Base-by-base conservation (phyloP, 2,888 invertebrate genomes). In the Hemistola chrysoprasaria region DNA sequence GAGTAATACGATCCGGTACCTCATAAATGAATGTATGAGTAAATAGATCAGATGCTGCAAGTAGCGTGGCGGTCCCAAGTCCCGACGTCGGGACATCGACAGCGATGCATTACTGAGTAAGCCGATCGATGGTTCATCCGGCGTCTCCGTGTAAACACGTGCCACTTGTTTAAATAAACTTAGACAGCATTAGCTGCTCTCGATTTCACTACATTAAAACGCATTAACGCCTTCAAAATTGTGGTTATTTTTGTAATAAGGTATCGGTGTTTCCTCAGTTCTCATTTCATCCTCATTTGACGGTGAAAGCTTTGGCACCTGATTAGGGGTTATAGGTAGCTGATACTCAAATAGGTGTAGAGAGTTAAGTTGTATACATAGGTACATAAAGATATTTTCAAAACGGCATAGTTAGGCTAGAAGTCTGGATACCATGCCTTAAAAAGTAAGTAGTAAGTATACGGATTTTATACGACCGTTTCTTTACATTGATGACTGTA, bases 81-180 rank as follows among this genome's bases (percentile, higher is more conserved):
- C 16, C 16, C 3, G 3, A 3, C 2, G 56, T 50, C 53, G 54
- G 62, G 63, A 67, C 75, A 75, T 78, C 71, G 80, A 75, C 71
- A 68, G 71, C 71, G 83, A 79, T 83, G 83, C 83, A 82, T 84
- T 85, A 85, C 85, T 66, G 78, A 66, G 75, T 78, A 80, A 78
- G 81, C 84, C 77, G 86, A 88, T 87, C 86, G 83, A 86, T 84
- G 81, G 68, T 73, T 80, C 81, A 84, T 85, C 85, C 84, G 86
- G 81, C 83, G 78, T 68, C 69, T 70, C 65, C 65, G 37, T 50
- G 80, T 86, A 88, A 88, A 88, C 88, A 88, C 74, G 72, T 74
- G 83, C 83, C 88, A 85, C 87, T 88, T 88, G 88, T 87, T 78
- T 77, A 86, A 86, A 86, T 85, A 86, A 86, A 86, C 87, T 68